Evolutionary conservation across 2,113 vertebrate genomes (phyloP).

Genomic region (Cheilinus undulatus): DNA sequence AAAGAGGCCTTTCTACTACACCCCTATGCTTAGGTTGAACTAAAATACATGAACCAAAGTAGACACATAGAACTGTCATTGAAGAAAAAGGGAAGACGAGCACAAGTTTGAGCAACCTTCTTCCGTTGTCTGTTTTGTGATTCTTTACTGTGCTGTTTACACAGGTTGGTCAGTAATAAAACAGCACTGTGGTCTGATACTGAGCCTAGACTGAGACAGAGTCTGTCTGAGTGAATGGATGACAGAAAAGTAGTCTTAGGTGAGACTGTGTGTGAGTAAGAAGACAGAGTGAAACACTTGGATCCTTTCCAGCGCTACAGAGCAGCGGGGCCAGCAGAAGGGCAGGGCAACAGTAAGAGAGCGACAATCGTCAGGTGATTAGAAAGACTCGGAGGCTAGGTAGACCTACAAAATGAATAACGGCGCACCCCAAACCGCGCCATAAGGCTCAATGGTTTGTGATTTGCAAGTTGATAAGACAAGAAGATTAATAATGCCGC

Average conservation of each 20-base stretch:
- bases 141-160: not conserved
- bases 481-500: constrained; percentile 99
- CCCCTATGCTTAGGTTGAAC: too few relatives aligned
- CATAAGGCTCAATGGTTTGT: constrained; percentile 99
- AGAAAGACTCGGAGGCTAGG: constrained; percentile 97
- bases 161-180: not conserved
- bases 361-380: constrained; percentile 99
- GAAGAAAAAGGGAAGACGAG: too few relatives aligned
- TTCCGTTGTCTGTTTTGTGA: not conserved
- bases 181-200: not conserved
- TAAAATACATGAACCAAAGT: too few relatives aligned
- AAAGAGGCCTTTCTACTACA: too few relatives aligned
- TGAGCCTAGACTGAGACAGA: not conserved
- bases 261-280: not conserved
- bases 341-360: constrained; percentile 91
- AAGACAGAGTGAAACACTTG: constrained; percentile 51
- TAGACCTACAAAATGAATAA: constrained; percentile 99
- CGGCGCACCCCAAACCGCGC: constrained; percentile 98
- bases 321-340: constrained; percentile 88
- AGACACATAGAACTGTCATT: too few relatives aligned
- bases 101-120: not conserved
- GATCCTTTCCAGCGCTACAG: constrained; percentile 63
- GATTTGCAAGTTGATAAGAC: constrained; percentile 99
- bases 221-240: not conserved
- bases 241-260: constrained; percentile 62